These are phyloP conservation scores for Poecilia velifera DNA, from an alignment of 2,797 vertebrate genomes.

Conservation along the genomic window DNA sequence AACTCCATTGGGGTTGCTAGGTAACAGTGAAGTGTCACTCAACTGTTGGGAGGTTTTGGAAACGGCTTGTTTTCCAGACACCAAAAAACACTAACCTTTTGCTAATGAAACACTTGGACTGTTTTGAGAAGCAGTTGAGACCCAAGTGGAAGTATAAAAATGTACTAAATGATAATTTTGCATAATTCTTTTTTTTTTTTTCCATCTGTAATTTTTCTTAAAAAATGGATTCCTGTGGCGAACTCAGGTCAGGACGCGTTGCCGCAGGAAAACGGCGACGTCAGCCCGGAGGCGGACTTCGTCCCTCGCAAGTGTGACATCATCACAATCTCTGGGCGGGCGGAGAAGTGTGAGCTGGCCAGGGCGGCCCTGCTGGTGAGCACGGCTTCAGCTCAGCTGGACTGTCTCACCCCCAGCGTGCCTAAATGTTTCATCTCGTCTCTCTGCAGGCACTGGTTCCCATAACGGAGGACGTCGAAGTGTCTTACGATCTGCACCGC, in stretches of 20 bases:
- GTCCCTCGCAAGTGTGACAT: constrained; percentile 81
- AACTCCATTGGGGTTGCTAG: too few species aligned
- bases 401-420: too few species aligned
- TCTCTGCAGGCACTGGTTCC: constrained; percentile 80
- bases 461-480: constrained; percentile 81
- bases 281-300: constrained; percentile 69
- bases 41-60: too few species aligned
- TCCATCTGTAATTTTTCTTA: not conserved
- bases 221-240: not conserved
- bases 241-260: constrained; percentile 72
- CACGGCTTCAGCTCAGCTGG: not conserved
- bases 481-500: constrained; percentile 83
- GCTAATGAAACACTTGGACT: too few species aligned
- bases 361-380: constrained; percentile 79
- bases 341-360: constrained; percentile 82
- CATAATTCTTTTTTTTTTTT: not conserved
- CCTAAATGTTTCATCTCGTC: not conserved
- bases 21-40: too few species aligned
- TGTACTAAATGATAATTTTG: too few species aligned
- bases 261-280: constrained; percentile 79
- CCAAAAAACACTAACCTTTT: too few species aligned
- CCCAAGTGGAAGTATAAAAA: too few species aligned
- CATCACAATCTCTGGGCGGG: constrained; percentile 77
- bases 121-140: too few species aligned
- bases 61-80: too few species aligned